Conservation (phyloP, 2,888 invertebrate genomes). For the Brachynemurus nebulosus region DNA sequence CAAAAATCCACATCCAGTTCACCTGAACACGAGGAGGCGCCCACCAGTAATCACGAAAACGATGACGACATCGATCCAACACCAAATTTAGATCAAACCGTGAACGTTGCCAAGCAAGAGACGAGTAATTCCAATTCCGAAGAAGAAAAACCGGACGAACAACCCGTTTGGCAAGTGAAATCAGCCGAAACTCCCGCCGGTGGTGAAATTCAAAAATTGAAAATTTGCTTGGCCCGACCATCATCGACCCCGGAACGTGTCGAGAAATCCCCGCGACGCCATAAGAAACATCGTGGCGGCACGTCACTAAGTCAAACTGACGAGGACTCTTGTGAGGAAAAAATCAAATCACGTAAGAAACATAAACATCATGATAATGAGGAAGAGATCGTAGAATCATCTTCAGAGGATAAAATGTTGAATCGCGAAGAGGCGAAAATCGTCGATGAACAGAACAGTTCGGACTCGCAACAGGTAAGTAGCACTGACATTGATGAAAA, state of each 20-base stretch:
- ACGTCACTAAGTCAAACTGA: conserved; percentile 38
- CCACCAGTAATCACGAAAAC: conserved; percentile 14
- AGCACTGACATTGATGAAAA: conserved; percentile 5
- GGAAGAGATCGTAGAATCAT: conserved; percentile 16
- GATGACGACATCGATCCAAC: conserved; percentile 12
- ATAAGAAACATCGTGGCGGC: conserved; percentile 33
- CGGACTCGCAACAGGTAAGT: conserved; percentile 3
- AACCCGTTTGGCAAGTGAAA: conserved; percentile 42
- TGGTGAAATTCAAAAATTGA: conserved; percentile 49
- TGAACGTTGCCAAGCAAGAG: conserved; percentile 9
- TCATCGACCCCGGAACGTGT: conserved; percentile 38
- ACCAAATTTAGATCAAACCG: conserved; percentile 3
- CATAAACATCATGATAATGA: conserved; percentile 26
- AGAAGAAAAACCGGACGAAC: conserved; percentile 27
- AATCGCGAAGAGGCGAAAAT: conserved; percentile 25
- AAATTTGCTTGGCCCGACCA: conserved; percentile 46
- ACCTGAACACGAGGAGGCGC: conserved; percentile 22
- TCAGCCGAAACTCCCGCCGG: conserved; percentile 34
- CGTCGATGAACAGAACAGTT: conserved; percentile 1
- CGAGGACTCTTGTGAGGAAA: conserved; percentile 33
- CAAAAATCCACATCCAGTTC: conserved; percentile 33
- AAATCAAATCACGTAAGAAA: conserved; percentile 28
- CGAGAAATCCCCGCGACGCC: conserved; percentile 35
- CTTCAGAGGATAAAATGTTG: conserved; percentile 15
- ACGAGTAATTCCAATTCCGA: conserved; percentile 15